Evolutionary conservation across 2,113 vertebrate genomes (phyloP).

Genomic region (Corythornis madagascariensis): DNA sequence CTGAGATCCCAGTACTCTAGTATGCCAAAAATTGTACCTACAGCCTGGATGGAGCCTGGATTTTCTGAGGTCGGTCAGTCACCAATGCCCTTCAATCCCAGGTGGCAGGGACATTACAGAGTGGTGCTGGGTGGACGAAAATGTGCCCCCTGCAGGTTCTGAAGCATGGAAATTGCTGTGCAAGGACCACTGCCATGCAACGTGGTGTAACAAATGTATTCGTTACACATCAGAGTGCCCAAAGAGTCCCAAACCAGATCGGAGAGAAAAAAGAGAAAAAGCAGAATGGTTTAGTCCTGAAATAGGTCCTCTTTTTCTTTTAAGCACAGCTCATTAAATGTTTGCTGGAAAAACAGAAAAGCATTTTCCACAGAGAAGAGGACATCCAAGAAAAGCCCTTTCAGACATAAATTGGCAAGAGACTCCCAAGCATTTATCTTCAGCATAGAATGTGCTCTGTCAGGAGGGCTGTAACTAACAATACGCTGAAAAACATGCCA

Average conservation of each 20-base stretch:
- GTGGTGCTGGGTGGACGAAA: rapidly evolving
- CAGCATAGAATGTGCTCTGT: slow-evolving; percentile 75
- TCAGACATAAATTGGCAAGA: slow-evolving; percentile 69
- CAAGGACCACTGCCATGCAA: not conserved
- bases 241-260: not conserved
- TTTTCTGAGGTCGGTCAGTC: not conserved
- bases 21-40: not conserved
- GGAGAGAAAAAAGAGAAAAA: not conserved
- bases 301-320: slow-evolving; percentile 51
- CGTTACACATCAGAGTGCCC: not conserved
- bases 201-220: not conserved
- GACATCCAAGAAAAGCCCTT: slow-evolving; percentile 75
- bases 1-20: not conserved
- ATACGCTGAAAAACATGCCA: slow-evolving; percentile 74
- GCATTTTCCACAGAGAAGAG: slow-evolving; percentile 70
- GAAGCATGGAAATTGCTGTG: not conserved
- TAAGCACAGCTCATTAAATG: slow-evolving; percentile 61
- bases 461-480: slow-evolving; percentile 77
- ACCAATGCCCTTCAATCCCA: not conserved
- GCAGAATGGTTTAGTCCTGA: not conserved
- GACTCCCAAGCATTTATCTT: slow-evolving; percentile 74
- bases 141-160: not conserved
- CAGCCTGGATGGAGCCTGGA: not conserved
- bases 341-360: slow-evolving; percentile 74
- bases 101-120: rapidly evolving